Evolutionary conservation across 2,113 vertebrate species (phyloP), one percentile per base, ranked within the genome.

Genomic region (Gallinago jamesoni): DNA sequence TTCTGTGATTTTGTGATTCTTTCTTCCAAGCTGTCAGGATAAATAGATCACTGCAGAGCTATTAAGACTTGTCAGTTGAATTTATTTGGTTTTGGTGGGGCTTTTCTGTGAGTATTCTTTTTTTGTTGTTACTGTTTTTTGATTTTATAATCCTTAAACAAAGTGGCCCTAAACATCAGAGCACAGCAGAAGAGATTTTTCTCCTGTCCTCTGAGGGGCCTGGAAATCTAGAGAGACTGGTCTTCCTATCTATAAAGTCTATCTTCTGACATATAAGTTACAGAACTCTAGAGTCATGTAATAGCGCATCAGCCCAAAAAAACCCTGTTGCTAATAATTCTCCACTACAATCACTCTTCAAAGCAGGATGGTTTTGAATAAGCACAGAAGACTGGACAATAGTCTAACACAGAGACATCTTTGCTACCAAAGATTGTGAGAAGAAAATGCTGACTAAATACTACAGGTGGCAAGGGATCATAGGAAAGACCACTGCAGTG

Each of bases 1-100:
- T 39, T 39, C 39, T 39, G 39, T 39, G 39, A 39, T 39, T 39
- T 10, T 39, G 39, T 39, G 39, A 39, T 39, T 59, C 31, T 79
- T 87, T 95, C 37, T 94, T 95, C 33, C 55, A 78, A 33, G 19
- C 37, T 96, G 52, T 55, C n/a, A 94, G 20, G 48, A 83, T 78
- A 74, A 87, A 91, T 31, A 84, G 21, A 93, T 86, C 79, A 50
- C 48, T 70, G 35, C n/a, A 80, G 33, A 63, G 13, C n/a, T 82
- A 89, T 90, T 62, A 80, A 76, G 73, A 33, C 11, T n/a, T 87
- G 28, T 66, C 64, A 72, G 13, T 84, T 92, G 94, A 78, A 87
- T 93, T 92, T 96, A 27, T 91, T 83, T 76, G 55, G n/a, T 27
- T 83, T 93, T 81, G 43, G 12, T 41, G 53, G 1, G 0, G 3